Base-by-base conservation (phyloP, 2,113 vertebrate genomes). In the Archilochus colubris region DNA sequence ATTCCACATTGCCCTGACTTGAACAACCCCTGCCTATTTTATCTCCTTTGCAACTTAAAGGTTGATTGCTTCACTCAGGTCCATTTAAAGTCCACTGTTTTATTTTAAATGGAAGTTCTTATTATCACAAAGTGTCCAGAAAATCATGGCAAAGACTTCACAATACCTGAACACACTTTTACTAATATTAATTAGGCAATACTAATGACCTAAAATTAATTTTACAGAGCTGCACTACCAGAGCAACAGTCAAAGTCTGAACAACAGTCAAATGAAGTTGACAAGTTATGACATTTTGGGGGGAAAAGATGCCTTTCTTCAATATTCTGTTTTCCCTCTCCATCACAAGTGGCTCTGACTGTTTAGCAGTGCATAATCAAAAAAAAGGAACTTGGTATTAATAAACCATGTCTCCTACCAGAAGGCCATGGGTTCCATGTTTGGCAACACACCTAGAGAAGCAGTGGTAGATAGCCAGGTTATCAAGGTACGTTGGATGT, bases 341-440 rank as follows among this genome's bases (percentile, higher is more conserved):
- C 13, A 22, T 59, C 69, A 64, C 61, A 72, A 78, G 68, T 14
- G 5, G 22, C 14, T 84, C 25, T 43, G 6, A 10, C 36, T 76
- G 5, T 85, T 82, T 50, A 87, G 59, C 43, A 81, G 61, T 44
- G 27, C 6, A 28, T 58, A 86, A 75, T 50, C 21, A 93, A 90
- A 48, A 81, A 53, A 75, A 67, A 31, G 58, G 8, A 94, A 86
- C 18, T 81, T 16, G 22, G 24, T 77, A 67, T 28, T 43, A 66
- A 82, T 81, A 89, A 92, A 82, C 66, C 28, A 7, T 21, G 22
- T 77, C 57, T 95, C 97, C 93, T 98, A 98, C 98, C 97, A 97
- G 94, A 79, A 97, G 89, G 75, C 79, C 89, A 40, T 40, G 85
- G 62, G 95, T 95, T 51, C 94, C 96, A 92, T 82, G 72, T 51